phyloP scores from a whole-genome alignment of 2,113 vertebrate species.

The Loxodonta africana region DNA sequence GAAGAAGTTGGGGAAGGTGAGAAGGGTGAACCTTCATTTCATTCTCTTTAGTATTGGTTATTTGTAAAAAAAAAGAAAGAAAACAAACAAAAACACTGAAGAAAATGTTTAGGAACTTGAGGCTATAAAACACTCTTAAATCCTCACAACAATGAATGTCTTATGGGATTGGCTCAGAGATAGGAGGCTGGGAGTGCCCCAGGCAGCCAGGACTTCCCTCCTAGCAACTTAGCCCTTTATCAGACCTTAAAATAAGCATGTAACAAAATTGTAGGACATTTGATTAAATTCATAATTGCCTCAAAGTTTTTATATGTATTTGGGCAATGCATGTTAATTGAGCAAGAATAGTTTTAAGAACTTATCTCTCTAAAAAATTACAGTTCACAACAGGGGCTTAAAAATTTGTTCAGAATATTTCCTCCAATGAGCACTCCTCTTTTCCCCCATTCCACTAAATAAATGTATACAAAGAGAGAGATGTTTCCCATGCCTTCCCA shows the following conservation, averaged over 20 bases:
- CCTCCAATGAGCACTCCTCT: not conserved
- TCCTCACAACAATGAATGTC: not conserved
- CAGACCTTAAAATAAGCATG: slow-evolving; percentile 20
- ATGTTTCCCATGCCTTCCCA: not conserved
- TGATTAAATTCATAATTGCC: slow-evolving; percentile 38
- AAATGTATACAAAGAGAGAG: not conserved
- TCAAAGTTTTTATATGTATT: not conserved
- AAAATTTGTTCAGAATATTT: no score
- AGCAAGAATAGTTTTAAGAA: not conserved
- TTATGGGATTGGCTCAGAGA: not conserved
- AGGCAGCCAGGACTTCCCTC: not conserved
- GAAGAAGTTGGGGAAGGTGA: not conserved
- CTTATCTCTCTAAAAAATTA: not conserved
- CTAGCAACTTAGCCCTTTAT: not conserved
- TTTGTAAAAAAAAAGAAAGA: no score
- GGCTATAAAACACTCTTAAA: not conserved
- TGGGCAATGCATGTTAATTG: no score
- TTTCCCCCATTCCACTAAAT: not conserved
- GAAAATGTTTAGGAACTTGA: not conserved
- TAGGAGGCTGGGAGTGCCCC: not conserved
- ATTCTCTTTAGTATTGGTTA: not conserved
- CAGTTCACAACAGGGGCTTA: not conserved
- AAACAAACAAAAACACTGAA: not conserved
- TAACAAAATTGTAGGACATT: slow-evolving; percentile 2
- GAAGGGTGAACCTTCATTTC: not conserved